Evolutionary conservation across 2,797 vertebrate genomes (phyloP).

Genomic region (Gallirallus australis): DNA sequence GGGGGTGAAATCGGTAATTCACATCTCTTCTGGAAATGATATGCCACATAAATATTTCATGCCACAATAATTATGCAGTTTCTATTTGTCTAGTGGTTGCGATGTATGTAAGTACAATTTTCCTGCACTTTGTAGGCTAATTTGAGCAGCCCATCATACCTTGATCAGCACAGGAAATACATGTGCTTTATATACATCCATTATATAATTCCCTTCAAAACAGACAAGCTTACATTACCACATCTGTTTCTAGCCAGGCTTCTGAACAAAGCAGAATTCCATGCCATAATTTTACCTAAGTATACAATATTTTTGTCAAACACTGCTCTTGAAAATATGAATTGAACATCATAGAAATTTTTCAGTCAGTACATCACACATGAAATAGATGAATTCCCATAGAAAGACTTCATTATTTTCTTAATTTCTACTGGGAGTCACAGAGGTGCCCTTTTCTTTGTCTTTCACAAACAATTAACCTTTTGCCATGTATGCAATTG

Average conservation of each 20-base stretch:
- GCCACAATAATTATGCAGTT: background rate
- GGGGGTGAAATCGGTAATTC: background rate
- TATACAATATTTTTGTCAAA: background rate
- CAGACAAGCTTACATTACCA: background rate
- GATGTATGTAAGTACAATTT: background rate
- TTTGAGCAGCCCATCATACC: background rate
- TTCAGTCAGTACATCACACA: background rate
- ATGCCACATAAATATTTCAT: background rate
- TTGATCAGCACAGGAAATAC: background rate
- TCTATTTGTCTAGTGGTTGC: background rate
- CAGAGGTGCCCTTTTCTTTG: slow-evolving; percentile 67
- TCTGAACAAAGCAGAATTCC: background rate
- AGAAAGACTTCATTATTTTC: slow-evolving; percentile 59
- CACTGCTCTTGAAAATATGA: background rate
- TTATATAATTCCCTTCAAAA: background rate
- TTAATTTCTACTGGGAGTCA: slow-evolving; percentile 66
- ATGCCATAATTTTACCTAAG: background rate
- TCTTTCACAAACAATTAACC: slow-evolving; percentile 79
- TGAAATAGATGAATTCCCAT: slow-evolving; percentile 53
- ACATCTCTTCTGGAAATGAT: background rate
- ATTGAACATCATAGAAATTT: background rate
- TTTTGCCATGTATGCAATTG: slow-evolving; percentile 71
- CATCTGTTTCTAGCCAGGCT: background rate
- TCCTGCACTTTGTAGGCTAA: background rate
- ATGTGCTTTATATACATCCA: background rate